Evolutionary conservation across 1,140 invertebrate genomes (phyloP).

Genomic region (Drosophila jambulina): DNA sequence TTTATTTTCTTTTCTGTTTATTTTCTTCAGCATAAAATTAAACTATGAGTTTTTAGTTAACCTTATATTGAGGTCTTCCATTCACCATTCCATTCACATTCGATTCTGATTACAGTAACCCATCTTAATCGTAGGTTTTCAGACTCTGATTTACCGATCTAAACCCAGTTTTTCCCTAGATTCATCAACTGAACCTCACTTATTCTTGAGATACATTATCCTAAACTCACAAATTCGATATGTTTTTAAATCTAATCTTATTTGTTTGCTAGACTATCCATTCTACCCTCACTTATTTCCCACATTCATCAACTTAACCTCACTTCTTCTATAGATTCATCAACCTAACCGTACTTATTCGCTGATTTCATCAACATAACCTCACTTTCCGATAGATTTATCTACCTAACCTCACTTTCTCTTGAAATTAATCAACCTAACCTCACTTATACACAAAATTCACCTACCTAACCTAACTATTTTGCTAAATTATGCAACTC

Average conservation of each 20-base stretch:
- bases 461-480: background rate
- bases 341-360: background rate
- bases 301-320: background rate
- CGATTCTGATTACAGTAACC: too few species aligned
- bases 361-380: background rate
- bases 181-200: background rate
- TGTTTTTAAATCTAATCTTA: too few species aligned
- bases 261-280: too few species aligned
- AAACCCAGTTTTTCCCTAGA: too few species aligned
- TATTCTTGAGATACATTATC: background rate
- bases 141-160: too few species aligned
- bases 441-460: background rate
- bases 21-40: background rate
- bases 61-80: too few species aligned
- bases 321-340: background rate
- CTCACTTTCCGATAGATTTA: background rate
- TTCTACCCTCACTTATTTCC: background rate
- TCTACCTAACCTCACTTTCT: background rate
- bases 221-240: background rate
- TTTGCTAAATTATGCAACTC: background rate
- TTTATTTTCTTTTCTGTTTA: background rate
- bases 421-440: background rate
- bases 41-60: background rate
- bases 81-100: too few species aligned
- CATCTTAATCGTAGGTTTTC: background rate